These are phyloP conservation scores for Sturmia bella DNA, from an alignment of 2,888 invertebrate genomes.

Conservation along the genomic window DNA sequence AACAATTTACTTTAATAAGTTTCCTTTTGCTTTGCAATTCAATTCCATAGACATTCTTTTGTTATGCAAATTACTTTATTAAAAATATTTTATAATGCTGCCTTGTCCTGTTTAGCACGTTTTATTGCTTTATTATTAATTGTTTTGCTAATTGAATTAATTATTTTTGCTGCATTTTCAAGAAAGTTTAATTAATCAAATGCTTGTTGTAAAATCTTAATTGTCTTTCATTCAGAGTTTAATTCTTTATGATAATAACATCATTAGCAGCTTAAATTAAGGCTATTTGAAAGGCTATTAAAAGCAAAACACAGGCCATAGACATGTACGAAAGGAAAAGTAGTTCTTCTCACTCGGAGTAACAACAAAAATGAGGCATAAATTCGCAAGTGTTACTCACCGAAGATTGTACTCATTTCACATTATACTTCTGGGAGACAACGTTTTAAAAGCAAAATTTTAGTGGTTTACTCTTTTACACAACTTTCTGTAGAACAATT, in stretches of 20 bases:
- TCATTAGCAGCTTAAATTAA: neutral
- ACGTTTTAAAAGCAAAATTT: too few species aligned
- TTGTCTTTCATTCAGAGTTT: neutral
- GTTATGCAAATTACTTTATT: neutral
- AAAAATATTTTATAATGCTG: neutral
- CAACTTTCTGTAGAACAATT: too few species aligned
- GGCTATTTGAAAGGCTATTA: neutral
- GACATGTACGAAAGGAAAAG: neutral
- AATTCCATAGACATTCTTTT: conserved; percentile 5
- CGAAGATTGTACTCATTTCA: too few species aligned
- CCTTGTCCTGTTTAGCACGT: conserved; percentile 9
- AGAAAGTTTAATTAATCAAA: conserved; percentile 6
- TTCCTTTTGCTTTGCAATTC: conserved; percentile 5
- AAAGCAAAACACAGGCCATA: neutral
- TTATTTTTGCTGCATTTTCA: neutral
- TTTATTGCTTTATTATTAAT: neutral
- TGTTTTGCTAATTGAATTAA: neutral
- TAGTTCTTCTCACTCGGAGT: too few species aligned
- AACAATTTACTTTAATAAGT: neutral
- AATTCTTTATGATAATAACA: neutral
- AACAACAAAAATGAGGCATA: too few species aligned
- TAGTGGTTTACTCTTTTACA: too few species aligned
- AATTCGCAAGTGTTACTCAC: too few species aligned
- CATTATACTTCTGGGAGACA: too few species aligned
- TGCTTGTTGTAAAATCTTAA: neutral